Base-by-base conservation (phyloP, 1,140 invertebrate genomes). In the Cepaea nemoralis region DNA sequence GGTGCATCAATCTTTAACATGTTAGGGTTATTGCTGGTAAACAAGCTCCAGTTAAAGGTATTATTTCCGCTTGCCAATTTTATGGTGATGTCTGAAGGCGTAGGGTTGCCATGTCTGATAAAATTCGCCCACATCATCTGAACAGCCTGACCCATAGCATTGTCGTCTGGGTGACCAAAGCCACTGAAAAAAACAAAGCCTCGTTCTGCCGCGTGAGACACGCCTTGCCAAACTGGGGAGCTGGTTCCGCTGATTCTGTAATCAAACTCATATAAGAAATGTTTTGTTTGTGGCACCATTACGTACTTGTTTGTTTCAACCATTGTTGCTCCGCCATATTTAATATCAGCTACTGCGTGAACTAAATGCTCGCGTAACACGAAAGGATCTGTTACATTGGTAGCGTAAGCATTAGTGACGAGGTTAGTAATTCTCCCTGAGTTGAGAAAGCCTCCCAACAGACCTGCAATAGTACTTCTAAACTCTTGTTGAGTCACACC, bases 51-150 rank as follows among this genome's bases (percentile, higher is more conserved):
- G 6, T 63, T 63, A 14, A 31, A n/a, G 16, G 12, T 1, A 31
- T 27, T 31, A 16, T 31, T 63, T 63, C 59, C 59, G n/a, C n/a
- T 63, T 31, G 2, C 27, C 33, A 27, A 31, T 31, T n/a, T 16
- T 19, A 6, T n/a, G 3, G 27, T 6, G 3, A 63, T 31, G 14
- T 45, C 8, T 19, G 42, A 1, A 33, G 71, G 71, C 1, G 71
- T 74, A 24, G 71, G 71, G 39, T 74, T 27, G 19, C 71, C 71
- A 45, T 50, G 50, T 27, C 50, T 74, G 39, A 48, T 35, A 74
- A 74, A 74, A 27, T 74, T 74, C 22, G 33, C 42, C 71, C 75
- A 77, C 75, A 77, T 77, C 0, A 12, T 63, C 31, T 77, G 75
- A 5, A 77, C 75, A 35, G 14, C 50, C 16, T 55, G n/a, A 33